These are phyloP conservation scores for Lycorma delicatula DNA, from an alignment of 1,140 invertebrate genomes.

Conservation along the genomic window DNA sequence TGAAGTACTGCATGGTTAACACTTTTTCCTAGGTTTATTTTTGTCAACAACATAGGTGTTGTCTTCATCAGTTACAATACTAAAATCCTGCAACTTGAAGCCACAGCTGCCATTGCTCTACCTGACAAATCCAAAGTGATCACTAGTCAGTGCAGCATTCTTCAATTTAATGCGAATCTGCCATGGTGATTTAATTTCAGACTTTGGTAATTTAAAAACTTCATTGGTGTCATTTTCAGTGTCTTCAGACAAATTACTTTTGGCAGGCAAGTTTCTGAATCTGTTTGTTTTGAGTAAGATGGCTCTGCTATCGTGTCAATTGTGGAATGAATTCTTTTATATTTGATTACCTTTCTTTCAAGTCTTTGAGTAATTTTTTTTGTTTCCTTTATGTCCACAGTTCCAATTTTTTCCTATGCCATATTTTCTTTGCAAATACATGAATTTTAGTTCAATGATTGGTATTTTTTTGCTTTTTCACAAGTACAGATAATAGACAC, in stretches of 20 bases:
- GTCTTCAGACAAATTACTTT: neutral
- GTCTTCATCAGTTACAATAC: constrained; percentile 1
- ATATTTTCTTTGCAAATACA: neutral
- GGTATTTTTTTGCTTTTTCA: neutral
- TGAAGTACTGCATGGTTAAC: neutral
- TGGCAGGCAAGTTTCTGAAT: no score
- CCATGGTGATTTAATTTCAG: neutral
- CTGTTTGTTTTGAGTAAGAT: neutral
- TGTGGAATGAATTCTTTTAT: neutral
- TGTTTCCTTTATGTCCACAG: neutral
- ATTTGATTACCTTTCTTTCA: neutral
- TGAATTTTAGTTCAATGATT: neutral
- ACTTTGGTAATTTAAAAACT: neutral
- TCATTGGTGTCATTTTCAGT: neutral
- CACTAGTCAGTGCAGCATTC: constrained; percentile 14
- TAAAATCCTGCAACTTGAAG: constrained; percentile 16
- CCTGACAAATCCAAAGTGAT: constrained; percentile 16
- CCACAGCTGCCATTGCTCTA: no score
- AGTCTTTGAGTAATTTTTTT: neutral
- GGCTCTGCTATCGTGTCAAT: neutral
- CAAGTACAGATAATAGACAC: neutral
- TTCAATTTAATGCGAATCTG: constrained; percentile 20
- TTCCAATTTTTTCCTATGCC: neutral
- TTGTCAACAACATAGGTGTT: neutral
- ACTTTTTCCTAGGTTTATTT: neutral